These are phyloP conservation scores for Anniella stebbinsi DNA, from an alignment of 2,797 vertebrate species.

Conservation along the genomic window DNA sequence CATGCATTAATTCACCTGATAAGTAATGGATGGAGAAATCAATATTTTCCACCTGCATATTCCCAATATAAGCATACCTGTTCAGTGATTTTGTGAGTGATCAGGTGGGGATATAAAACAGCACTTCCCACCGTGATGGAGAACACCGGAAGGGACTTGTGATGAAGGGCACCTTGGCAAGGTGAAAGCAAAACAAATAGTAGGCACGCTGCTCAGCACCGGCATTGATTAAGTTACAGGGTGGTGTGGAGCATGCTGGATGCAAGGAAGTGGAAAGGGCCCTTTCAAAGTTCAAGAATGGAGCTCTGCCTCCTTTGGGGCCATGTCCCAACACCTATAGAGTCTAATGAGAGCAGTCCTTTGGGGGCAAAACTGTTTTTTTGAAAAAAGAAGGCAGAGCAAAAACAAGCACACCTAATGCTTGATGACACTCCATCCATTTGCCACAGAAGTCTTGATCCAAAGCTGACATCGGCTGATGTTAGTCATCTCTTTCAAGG, in stretches of 20 bases:
- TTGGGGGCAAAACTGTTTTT: neutral
- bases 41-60: conserved; percentile 46
- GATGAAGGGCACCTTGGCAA: conserved; percentile 42
- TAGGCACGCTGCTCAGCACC: neutral
- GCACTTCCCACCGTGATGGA: conserved; percentile 39
- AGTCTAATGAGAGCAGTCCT: neutral
- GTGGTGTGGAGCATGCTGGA: neutral
- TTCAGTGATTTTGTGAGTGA: conserved; percentile 52
- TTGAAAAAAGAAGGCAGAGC: neutral
- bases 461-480: neutral
- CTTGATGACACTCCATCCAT: too few relatives aligned
- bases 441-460: neutral
- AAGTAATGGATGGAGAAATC: conserved; percentile 46
- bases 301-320: neutral
- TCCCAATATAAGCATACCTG: conserved; percentile 46
- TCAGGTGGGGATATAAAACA: neutral
- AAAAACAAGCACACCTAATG: neutral
- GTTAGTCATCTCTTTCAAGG: neutral
- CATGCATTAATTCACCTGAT: conserved; percentile 33
- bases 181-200: neutral
- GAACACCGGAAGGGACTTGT: neutral
- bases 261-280: neutral
- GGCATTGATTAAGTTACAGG: neutral
- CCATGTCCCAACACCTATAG: neutral
- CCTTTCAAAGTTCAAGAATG: neutral